Evolutionary conservation across 2,113 vertebrate species (phyloP).

Genomic region (Bagarius yarrelli): DNA sequence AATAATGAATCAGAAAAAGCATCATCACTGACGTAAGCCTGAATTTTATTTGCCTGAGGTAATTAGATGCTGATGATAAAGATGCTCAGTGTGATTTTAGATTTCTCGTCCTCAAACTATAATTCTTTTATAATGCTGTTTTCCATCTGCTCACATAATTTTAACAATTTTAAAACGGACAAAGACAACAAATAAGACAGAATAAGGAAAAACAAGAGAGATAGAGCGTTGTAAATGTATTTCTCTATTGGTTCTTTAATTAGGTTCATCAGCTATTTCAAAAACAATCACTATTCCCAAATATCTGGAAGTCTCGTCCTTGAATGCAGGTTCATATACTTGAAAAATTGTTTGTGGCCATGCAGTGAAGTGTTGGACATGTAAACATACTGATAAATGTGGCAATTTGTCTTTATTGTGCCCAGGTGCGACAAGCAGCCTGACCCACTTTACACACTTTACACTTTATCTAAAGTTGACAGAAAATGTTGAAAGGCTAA

Average conservation of each 20-base stretch:
- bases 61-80: not conserved
- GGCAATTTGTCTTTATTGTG: slow-evolving; percentile 58
- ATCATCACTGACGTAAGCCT: not conserved
- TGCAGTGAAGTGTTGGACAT: slow-evolving; percentile 61
- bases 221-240: not conserved
- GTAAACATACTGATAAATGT: slow-evolving; percentile 67
- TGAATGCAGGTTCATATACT: slow-evolving; percentile 53
- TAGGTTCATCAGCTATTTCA: not conserved
- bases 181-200: not conserved
- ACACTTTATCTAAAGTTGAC: slow-evolving; percentile 60
- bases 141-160: not conserved
- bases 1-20: not conserved
- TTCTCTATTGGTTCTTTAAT: not conserved
- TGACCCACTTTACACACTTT: slow-evolving; percentile 68
- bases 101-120: not conserved
- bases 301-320: slow-evolving; percentile 43
- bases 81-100: not conserved
- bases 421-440: slow-evolving; percentile 40
- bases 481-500: slow-evolving; percentile 45
- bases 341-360: slow-evolving; percentile 54
- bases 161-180: not conserved
- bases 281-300: slow-evolving; percentile 13
- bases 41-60: not conserved
- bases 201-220: not conserved
- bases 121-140: not conserved